Conservation (phyloP, 2,888 invertebrate species). For the Glaucopsyche alexis region DNA sequence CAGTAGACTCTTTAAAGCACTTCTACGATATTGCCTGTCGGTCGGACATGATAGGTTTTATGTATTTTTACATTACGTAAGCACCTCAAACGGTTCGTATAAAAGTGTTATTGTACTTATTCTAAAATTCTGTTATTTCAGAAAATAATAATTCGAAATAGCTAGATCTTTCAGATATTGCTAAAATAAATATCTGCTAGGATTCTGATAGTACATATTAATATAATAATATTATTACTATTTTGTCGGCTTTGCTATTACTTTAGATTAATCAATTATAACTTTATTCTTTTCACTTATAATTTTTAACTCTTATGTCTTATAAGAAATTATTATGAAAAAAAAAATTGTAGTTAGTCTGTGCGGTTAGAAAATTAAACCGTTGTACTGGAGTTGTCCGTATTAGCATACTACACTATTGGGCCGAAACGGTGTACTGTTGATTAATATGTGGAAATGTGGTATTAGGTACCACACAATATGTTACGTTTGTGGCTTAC, state of each 20-base stretch:
- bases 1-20: background rate
- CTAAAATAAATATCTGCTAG: no score
- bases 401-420: conserved; percentile 1
- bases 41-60: background rate
- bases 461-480: background rate
- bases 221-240: no score
- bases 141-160: no score
- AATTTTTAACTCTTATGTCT: no score
- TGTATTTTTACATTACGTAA: background rate
- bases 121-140: no score
- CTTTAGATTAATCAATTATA: no score
- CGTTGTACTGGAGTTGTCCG: background rate
- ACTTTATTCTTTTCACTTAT: no score
- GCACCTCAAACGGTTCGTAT: background rate
- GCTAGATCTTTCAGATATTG: no score
- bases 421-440: background rate
- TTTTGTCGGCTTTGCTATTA: no score
- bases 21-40: background rate
- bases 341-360: background rate
- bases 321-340: background rate
- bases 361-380: background rate
- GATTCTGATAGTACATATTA: no score
- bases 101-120: background rate
- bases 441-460: background rate
- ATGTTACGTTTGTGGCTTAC: background rate